A percentile compares a stretch with the other conserved stretches of the same genome.
Evolutionary conservation across 1,140 invertebrate species (phyloP).

Genomic region (Agrilus planipennis): DNA sequence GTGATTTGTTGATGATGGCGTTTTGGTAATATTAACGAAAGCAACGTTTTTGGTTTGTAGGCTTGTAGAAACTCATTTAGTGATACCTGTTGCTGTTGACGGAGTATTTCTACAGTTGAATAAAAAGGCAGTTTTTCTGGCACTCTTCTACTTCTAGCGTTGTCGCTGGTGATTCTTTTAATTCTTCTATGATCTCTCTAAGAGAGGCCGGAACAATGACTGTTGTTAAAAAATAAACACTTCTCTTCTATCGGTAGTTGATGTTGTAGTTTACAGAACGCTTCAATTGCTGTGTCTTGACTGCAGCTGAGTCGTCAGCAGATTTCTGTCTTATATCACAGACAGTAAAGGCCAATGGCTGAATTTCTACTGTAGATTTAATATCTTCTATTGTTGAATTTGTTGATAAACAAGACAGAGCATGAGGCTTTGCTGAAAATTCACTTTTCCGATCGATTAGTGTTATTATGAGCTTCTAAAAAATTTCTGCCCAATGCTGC

Average conservation of each 20-base stretch:
- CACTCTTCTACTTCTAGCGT: too few species aligned
- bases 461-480: conserved; percentile 7
- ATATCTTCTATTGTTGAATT: not conserved
- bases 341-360: conserved; percentile 6
- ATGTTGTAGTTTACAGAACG: conserved; percentile 7
- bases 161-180: too few species aligned
- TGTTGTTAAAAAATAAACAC: conserved; percentile 13
- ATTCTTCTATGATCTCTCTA: too few species aligned
- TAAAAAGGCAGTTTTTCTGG: too few species aligned
- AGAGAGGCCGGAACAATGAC: too few species aligned
- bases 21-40: too few species aligned
- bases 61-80: too few species aligned
- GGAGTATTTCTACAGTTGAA: too few species aligned
- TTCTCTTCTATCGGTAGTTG: conserved; percentile 4
- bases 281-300: conserved; percentile 6
- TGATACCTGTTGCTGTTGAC: too few species aligned
- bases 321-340: conserved; percentile 4
- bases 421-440: conserved; percentile 10
- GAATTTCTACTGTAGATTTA: not conserved
- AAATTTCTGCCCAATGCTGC: not conserved
- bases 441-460: conserved; percentile 12
- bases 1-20: too few species aligned
- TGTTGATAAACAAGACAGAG: conserved; percentile 12
- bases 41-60: too few species aligned
- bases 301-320: conserved; percentile 7